phyloP scores from a whole-genome alignment of 2,113 vertebrate genomes.

The Erinaceus europaeus region DNA sequence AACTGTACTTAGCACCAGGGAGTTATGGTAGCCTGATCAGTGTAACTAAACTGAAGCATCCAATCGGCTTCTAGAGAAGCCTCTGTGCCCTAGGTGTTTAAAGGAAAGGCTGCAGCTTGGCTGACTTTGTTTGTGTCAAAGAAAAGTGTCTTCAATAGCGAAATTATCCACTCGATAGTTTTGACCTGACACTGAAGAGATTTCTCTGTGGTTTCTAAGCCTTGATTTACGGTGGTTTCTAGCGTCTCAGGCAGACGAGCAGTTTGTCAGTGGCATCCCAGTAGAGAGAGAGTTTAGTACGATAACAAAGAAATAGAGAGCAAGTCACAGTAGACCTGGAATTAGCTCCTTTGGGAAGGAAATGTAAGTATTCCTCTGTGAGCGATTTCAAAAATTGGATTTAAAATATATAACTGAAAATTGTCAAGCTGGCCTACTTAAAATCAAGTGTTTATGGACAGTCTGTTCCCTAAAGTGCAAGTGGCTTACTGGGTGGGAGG shows the following conservation, averaged over 20 bases:
- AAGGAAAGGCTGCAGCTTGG: background rate
- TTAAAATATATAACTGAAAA: background rate
- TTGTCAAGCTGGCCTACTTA: background rate
- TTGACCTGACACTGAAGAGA: background rate
- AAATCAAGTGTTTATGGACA: background rate
- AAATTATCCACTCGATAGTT: background rate
- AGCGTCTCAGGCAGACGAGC: background rate
- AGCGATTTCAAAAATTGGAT: slow-evolving; percentile 1
- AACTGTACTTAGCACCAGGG: background rate
- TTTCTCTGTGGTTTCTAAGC: background rate
- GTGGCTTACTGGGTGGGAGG: background rate
- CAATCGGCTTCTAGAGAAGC: background rate
- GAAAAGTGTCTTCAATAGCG: background rate
- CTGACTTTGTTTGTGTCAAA: slow-evolving; percentile 10
- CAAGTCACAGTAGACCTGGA: slow-evolving; percentile 23
- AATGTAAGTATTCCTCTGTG: background rate
- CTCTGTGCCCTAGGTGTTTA: background rate
- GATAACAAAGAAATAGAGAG: background rate
- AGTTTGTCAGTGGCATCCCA: background rate
- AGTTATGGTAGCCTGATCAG: background rate
- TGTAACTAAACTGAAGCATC: background rate
- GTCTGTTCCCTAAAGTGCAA: no score
- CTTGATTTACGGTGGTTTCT: background rate
- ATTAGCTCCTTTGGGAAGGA: slow-evolving; percentile 6
- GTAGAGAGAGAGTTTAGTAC: background rate